A percentile compares a stretch with the other conserved stretches of the same genome.
Conservation (phyloP, 2,888 invertebrate genomes). For the Tachystola acroxantha region DNA sequence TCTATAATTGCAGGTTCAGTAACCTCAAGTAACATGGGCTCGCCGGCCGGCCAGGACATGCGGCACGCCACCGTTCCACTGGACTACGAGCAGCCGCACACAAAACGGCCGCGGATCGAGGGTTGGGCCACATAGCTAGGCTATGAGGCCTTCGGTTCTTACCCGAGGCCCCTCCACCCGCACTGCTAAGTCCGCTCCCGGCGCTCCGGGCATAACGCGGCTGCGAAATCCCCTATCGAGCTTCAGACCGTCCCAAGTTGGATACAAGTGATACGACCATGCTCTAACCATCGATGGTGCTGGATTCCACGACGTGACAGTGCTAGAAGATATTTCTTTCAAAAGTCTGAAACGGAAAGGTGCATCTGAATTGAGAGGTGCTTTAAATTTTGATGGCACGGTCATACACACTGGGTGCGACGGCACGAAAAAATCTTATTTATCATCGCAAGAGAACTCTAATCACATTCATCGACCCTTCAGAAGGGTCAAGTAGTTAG, state of each 20-base stretch:
- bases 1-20: conserved; percentile 86
- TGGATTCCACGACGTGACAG: conserved; percentile 18
- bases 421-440: conserved; percentile 3
- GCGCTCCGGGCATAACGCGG: conserved; percentile 17
- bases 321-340: conserved; percentile 16
- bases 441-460: conserved; percentile 15
- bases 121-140: conserved; percentile 93
- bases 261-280: conserved; percentile 11
- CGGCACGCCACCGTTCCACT: conserved; percentile 60
- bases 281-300: conserved; percentile 27
- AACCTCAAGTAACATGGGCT: conserved; percentile 90
- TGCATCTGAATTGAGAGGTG: conserved; percentile 49
- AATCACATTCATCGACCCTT: conserved; percentile 17
- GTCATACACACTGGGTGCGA: conserved; percentile 24
- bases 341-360: conserved; percentile 48
- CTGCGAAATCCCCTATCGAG: conserved; percentile 39
- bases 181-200: conserved; percentile 57
- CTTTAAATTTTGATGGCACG: conserved; percentile 42
- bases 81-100: conserved; percentile 78
- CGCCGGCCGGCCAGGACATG: conserved; percentile 80
- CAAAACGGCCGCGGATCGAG: conserved; percentile 94
- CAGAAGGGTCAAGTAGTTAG: conserved; percentile 10
- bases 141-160: conserved; percentile 70
- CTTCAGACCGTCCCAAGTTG: conserved; percentile 25
- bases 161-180: conserved; percentile 72